phyloP scores from a whole-genome alignment of 2,113 vertebrate genomes.

The Platycercus adscitus region DNA sequence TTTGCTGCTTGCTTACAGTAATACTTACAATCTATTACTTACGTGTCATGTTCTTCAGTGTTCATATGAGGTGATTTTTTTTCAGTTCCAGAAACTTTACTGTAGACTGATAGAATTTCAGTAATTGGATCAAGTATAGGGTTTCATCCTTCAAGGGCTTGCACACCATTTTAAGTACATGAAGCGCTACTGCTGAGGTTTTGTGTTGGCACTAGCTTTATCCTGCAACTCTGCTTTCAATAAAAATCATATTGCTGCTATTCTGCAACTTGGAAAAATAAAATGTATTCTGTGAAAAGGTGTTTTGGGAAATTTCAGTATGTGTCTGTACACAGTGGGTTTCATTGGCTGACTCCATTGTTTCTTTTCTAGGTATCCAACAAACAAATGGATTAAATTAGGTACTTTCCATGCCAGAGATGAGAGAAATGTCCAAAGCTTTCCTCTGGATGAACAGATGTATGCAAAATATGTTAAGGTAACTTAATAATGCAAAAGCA shows the following conservation, averaged over 20 bases:
- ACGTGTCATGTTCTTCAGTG: background rate
- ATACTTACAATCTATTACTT: background rate
- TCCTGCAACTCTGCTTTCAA: background rate
- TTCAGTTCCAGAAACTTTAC: background rate
- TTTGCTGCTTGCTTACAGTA: background rate
- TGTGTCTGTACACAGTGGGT: background rate
- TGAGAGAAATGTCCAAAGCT: constrained; percentile 97
- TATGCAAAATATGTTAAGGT: constrained; percentile 99
- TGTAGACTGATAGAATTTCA: background rate
- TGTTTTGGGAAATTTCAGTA: background rate
- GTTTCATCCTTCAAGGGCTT: background rate
- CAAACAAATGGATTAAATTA: constrained; percentile 97
- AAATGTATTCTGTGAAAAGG: background rate
- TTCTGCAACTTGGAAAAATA: background rate
- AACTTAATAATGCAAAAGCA: constrained; percentile 20
- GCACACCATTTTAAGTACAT: background rate
- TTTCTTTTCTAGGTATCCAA: constrained; percentile 89
- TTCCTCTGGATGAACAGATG: constrained; percentile 97
- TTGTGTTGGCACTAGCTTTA: background rate
- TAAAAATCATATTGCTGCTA: background rate
- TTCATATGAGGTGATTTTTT: background rate
- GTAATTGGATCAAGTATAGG: background rate
- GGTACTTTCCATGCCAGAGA: constrained; percentile 97
- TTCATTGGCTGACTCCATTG: background rate
- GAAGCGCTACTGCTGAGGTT: background rate